These are phyloP conservation scores for Cataglyphis albicans DNA, from an alignment of 2,888 invertebrate genomes.

Conservation along the genomic window DNA sequence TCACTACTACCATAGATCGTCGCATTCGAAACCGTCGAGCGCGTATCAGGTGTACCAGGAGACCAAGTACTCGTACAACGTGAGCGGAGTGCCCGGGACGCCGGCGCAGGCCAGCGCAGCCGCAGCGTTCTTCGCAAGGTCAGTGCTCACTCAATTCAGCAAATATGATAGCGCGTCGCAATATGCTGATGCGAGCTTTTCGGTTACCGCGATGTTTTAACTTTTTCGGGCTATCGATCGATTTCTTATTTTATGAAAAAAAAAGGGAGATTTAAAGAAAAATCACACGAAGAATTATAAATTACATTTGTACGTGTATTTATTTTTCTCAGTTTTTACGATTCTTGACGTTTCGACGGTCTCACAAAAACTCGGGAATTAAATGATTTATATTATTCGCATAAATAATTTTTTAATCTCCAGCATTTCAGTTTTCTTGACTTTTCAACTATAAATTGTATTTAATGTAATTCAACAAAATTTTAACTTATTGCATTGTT, in stretches of 20 bases:
- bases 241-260: neutral
- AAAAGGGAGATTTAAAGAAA: neutral
- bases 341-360: neutral
- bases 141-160: constrained; percentile 77
- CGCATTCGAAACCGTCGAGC: constrained; percentile 79
- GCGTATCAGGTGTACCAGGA: constrained; percentile 85
- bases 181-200: constrained; percentile 53
- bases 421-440: neutral
- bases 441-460: neutral
- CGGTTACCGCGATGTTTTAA: constrained; percentile 8
- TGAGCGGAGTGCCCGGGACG: constrained; percentile 87
- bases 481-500: neutral
- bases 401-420: neutral
- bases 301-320: neutral
- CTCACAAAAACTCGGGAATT: neutral
- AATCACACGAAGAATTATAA: neutral
- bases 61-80: constrained; percentile 87
- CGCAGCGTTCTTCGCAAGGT: constrained; percentile 89
- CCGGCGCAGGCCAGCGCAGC: constrained; percentile 88
- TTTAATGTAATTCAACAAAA: neutral
- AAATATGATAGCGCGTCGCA: constrained; percentile 58
- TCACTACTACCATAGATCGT: constrained; percentile 80
- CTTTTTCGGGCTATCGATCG: neutral
- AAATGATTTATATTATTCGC: neutral
- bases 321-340: neutral